These are phyloP conservation scores for Wiebesia pumilae DNA, from an alignment of 1,140 invertebrate genomes.

Conservation along the genomic window DNA sequence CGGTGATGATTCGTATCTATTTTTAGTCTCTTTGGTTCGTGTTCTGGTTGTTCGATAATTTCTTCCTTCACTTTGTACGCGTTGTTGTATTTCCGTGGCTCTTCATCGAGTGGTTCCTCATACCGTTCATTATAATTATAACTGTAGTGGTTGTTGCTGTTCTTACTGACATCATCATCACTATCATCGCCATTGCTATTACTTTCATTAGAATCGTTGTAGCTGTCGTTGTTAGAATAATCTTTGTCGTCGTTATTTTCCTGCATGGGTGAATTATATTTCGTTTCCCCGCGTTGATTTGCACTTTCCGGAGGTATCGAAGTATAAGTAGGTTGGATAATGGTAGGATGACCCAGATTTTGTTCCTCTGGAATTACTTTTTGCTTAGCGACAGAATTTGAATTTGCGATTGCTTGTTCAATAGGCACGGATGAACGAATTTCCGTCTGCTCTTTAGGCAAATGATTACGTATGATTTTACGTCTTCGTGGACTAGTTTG, in stretches of 20 bases:
- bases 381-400: background rate
- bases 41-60: background rate
- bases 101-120: conserved; percentile 20
- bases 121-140: conserved; percentile 28
- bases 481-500: conserved; percentile 1
- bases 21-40: background rate
- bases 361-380: background rate
- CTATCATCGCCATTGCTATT: background rate
- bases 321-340: conserved; percentile 11
- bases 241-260: background rate
- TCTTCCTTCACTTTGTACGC: conserved; percentile 22
- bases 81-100: background rate
- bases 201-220: background rate
- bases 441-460: background rate
- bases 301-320: background rate
- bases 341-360: background rate
- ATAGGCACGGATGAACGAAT: background rate
- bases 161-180: background rate
- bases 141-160: conserved; percentile 1
- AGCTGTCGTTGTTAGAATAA: background rate
- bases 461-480: background rate
- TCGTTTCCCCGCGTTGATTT: background rate
- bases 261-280: background rate
- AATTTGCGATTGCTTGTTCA: background rate
- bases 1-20: background rate